These are phyloP conservation scores for Syndactyla subalaris DNA, from an alignment of 2,797 vertebrate genomes.

Conservation along the genomic window DNA sequence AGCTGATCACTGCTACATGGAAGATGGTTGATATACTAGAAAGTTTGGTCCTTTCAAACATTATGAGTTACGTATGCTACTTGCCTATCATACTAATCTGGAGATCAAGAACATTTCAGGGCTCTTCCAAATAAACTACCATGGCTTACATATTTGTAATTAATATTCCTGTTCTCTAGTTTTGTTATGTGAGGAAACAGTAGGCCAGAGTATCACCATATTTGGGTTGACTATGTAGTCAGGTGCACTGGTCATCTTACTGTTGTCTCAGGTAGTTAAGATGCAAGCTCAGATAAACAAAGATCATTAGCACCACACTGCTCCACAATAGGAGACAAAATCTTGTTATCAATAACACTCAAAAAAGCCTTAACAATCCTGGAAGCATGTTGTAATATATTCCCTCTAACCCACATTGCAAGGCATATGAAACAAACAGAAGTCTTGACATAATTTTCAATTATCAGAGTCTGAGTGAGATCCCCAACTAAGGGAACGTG, in stretches of 20 bases:
- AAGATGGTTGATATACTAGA: background rate
- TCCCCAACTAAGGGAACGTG: background rate
- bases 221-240: background rate
- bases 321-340: background rate
- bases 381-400: background rate
- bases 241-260: background rate
- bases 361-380: background rate
- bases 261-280: background rate
- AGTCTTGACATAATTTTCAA: constrained; percentile 6
- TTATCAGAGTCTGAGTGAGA: constrained; percentile 16
- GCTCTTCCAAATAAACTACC: background rate
- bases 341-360: background rate
- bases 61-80: background rate
- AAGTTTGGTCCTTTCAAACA: background rate
- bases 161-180: background rate
- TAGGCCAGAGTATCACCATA: background rate
- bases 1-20: background rate
- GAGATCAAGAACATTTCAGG: background rate
- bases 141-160: background rate
- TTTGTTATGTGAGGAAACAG: background rate
- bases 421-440: background rate
- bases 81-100: background rate
- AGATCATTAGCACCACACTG: background rate
- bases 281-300: background rate
- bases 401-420: background rate